A percentile compares a stretch with the other conserved stretches of the same genome.
Conservation (phyloP, 1,140 invertebrate species). For the Drosophila nebulosa region DNA sequence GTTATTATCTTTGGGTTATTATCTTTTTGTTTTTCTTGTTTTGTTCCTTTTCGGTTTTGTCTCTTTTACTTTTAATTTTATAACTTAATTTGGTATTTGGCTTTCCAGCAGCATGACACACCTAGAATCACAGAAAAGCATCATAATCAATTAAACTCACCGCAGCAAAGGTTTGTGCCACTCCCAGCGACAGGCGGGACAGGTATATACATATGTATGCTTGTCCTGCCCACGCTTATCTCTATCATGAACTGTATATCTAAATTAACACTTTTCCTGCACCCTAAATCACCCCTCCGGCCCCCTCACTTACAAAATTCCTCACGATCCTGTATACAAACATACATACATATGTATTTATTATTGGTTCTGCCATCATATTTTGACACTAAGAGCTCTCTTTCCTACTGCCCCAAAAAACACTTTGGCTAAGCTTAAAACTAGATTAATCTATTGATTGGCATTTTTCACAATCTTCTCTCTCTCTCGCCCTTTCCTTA, state of each 20-base stretch:
- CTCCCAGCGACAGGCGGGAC: slow-evolving; percentile 15
- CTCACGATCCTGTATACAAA: slow-evolving; percentile 5
- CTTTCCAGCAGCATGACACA: slow-evolving; percentile 80
- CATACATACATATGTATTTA: too few species aligned
- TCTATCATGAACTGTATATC: slow-evolving; percentile 28
- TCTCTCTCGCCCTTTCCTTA: background rate
- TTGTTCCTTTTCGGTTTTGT: slow-evolving; percentile 21
- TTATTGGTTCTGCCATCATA: background rate
- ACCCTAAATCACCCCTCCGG: slow-evolving; percentile 4
- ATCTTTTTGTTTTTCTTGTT: background rate
- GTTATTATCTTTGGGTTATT: background rate
- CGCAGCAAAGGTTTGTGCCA: slow-evolving; percentile 79
- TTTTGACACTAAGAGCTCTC: background rate
- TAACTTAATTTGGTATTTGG: slow-evolving; percentile 79
- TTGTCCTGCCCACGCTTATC: slow-evolving; percentile 29
- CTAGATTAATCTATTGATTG: background rate
- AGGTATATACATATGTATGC: background rate
- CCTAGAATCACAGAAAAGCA: slow-evolving; percentile 80
- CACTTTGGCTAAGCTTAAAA: background rate
- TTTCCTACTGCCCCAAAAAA: background rate
- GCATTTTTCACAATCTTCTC: background rate
- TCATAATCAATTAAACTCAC: slow-evolving; percentile 78
- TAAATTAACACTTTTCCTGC: slow-evolving; percentile 16
- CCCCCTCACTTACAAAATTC: background rate
- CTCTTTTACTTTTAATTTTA: slow-evolving; percentile 42